A percentile compares a stretch with the other conserved stretches of the same genome.
phyloP scores from a whole-genome alignment of 2,797 vertebrate species.

The Sebastes matsubarae region DNA sequence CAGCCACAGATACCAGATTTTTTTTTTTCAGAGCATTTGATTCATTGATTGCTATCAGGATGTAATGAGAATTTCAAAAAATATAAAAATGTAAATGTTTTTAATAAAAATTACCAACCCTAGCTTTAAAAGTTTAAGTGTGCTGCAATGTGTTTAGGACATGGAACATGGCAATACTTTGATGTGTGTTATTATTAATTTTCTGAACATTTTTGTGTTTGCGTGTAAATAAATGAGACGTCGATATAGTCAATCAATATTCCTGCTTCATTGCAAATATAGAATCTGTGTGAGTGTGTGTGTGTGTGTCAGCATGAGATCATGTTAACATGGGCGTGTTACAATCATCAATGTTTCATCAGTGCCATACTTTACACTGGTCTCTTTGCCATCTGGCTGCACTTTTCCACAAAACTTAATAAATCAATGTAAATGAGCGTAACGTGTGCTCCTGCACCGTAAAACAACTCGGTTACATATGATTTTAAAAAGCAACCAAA shows the following conservation, averaged over 20 bases:
- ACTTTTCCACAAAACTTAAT: constrained; percentile 54
- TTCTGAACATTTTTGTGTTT: background rate
- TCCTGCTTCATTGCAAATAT: background rate
- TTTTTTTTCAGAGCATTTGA: too few relatives aligned
- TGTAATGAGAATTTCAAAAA: too few relatives aligned
- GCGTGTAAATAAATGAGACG: background rate
- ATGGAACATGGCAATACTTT: too few relatives aligned
- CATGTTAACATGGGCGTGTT: constrained; percentile 16
- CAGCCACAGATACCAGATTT: too few relatives aligned
- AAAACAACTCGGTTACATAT: background rate
- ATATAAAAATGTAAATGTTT: too few relatives aligned
- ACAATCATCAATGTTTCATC: constrained; percentile 53
- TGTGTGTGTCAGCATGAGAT: background rate
- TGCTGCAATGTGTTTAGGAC: too few relatives aligned
- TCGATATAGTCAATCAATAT: background rate
- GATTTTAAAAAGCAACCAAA: background rate
- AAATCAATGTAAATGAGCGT: constrained; percentile 34
- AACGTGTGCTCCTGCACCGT: constrained; percentile 16
- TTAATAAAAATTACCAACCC: too few relatives aligned
- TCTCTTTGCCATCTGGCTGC: constrained; percentile 62
- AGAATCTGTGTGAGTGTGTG: background rate
- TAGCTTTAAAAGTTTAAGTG: too few relatives aligned
- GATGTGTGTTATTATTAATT: background rate
- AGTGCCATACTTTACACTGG: constrained; percentile 21
- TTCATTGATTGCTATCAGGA: too few relatives aligned